Conservation (phyloP, 2,113 vertebrate species). For the Zosterops borbonicus region DNA sequence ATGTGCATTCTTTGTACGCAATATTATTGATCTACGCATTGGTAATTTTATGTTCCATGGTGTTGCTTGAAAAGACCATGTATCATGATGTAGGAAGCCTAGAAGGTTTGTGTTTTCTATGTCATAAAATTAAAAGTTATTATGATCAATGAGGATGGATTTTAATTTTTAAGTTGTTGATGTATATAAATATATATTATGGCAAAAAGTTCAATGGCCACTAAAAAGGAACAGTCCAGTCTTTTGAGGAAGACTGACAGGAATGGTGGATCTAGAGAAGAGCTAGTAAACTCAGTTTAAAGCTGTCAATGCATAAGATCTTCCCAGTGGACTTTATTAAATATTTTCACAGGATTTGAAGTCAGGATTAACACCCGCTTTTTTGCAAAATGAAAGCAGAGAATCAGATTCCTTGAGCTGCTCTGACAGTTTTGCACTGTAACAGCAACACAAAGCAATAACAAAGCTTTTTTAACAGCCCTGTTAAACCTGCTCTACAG, state of each 20-base stretch:
- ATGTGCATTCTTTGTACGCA: neutral
- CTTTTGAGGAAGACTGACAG: neutral
- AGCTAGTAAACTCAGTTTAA: neutral
- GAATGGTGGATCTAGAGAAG: neutral
- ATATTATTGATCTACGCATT: fast-evolving
- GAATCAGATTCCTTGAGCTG: neutral
- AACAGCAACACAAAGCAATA: neutral
- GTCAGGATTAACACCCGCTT: neutral
- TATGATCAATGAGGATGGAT: neutral
- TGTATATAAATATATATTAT: neutral
- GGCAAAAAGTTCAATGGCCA: neutral
- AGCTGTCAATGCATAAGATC: neutral
- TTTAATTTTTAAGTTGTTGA: neutral
- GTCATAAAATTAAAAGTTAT: neutral
- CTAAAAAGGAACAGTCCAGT: neutral
- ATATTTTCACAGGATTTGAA: conserved; percentile 15
- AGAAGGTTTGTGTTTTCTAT: neutral
- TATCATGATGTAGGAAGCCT: neutral
- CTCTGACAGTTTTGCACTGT: neutral
- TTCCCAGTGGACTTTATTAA: neutral
- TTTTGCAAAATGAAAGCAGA: neutral
- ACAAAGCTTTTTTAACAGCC: neutral
- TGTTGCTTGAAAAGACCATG: neutral
- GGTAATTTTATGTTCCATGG: neutral
- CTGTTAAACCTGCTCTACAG: conserved; percentile 8